Evolutionary conservation across 2,113 vertebrate genomes (phyloP).

Genomic region (Uria lomvia): DNA sequence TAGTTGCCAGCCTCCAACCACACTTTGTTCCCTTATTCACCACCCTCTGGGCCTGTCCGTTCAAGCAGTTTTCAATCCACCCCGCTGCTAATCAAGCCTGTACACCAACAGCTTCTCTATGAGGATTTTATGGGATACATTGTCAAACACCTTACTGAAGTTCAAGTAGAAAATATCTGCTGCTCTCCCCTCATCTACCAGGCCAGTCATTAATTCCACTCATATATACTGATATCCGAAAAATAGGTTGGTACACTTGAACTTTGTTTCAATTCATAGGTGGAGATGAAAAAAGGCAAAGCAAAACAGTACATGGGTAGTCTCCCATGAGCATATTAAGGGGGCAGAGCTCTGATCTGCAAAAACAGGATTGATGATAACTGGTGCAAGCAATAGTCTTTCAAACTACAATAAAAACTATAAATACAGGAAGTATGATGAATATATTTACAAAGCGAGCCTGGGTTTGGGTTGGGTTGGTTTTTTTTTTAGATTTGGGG

Average conservation of each 20-base stretch:
- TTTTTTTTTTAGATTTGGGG: not conserved
- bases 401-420: not conserved
- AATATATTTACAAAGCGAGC: not conserved
- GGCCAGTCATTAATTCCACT: not conserved
- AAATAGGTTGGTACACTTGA: not conserved
- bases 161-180: not conserved
- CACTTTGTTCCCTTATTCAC: not conserved
- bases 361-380: not conserved
- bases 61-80: not conserved
- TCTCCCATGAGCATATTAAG: not conserved
- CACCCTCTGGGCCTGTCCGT: not conserved
- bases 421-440: not conserved
- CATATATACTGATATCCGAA: not conserved
- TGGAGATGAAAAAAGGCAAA: not conserved
- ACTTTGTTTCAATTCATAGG: not conserved
- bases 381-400: not conserved
- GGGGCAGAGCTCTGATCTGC: not conserved
- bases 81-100: not conserved
- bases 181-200: not conserved
- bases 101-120: not conserved
- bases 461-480: rapidly evolving
- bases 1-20: not conserved
- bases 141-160: not conserved
- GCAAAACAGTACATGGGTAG: not conserved
- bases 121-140: not conserved